Conservation (phyloP, 2,888 invertebrate species). For the Heteromurus nitidus region DNA sequence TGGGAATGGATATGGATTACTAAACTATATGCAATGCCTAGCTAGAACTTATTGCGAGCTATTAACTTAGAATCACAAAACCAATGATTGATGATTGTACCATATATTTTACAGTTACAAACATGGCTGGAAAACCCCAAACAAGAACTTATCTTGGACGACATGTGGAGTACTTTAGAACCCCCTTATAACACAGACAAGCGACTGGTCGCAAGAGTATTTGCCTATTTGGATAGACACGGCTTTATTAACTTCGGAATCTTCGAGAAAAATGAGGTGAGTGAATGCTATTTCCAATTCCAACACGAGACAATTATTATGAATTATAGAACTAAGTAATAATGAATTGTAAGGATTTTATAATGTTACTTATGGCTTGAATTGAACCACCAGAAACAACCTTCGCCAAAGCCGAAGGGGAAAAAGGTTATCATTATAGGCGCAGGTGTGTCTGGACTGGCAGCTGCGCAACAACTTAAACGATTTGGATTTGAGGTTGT, state of each 20-base stretch:
- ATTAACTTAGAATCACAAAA: neutral
- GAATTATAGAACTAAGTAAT: too few relatives aligned
- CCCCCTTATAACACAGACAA: slow-evolving; percentile 95
- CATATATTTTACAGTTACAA: slow-evolving; percentile 80
- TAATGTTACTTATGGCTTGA: too few relatives aligned
- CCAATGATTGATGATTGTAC: neutral
- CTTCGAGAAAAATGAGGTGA: slow-evolving; percentile 89
- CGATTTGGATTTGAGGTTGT: slow-evolving; percentile 98
- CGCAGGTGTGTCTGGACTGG: slow-evolving; percentile 93
- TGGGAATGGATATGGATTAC: too few relatives aligned
- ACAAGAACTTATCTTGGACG: slow-evolving; percentile 89
- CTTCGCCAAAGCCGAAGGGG: slow-evolving; percentile 75
- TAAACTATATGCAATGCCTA: too few relatives aligned
- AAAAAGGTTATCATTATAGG: slow-evolving; percentile 82
- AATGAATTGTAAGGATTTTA: too few relatives aligned
- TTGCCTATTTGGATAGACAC: slow-evolving; percentile 94
- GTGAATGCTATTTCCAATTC: slow-evolving; percentile 74
- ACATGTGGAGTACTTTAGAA: slow-evolving; percentile 86
- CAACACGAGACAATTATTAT: neutral
- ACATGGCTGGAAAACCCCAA: slow-evolving; percentile 98
- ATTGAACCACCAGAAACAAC: slow-evolving; percentile 72
- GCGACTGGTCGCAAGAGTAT: slow-evolving; percentile 87
- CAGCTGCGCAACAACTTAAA: slow-evolving; percentile 94
- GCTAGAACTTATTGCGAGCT: too few relatives aligned
- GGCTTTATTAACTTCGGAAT: slow-evolving; percentile 99